These are phyloP conservation scores for Cranoglanis bouderius DNA, from an alignment of 2,113 vertebrate genomes.

Conservation along the genomic window DNA sequence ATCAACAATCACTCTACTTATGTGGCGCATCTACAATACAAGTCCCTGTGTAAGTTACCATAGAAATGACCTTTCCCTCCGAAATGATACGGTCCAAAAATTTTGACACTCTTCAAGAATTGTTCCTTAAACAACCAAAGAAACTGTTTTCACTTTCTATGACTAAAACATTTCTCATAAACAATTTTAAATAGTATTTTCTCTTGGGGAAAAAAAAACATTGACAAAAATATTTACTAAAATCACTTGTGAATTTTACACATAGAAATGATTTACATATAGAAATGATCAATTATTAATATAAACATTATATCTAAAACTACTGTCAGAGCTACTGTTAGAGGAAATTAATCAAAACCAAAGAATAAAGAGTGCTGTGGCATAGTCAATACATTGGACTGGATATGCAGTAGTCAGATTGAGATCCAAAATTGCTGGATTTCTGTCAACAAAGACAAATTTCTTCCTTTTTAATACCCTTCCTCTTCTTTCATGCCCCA, in stretches of 20 bases:
- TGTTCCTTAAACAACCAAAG: neutral
- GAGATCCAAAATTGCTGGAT: neutral
- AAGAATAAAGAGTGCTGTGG: neutral
- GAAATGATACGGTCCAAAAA: too few relatives aligned
- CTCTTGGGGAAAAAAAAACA: too few relatives aligned
- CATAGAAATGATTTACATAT: too few relatives aligned
- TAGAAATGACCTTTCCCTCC: neutral
- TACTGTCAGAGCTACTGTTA: neutral
- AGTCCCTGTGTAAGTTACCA: neutral
- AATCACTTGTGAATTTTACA: too few relatives aligned
- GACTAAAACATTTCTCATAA: neutral
- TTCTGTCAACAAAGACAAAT: slow-evolving; percentile 32
- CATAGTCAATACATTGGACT: neutral
- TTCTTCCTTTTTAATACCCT: slow-evolving; percentile 1
- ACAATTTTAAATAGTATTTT: neutral
- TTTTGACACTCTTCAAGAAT: neutral
- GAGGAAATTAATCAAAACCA: neutral
- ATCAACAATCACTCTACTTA: neutral
- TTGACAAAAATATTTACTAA: too few relatives aligned
- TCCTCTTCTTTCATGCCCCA: slow-evolving; percentile 41
- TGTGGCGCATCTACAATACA: neutral
- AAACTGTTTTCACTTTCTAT: neutral
- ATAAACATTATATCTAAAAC: neutral
- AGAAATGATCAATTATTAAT: neutral
- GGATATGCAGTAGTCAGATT: neutral